Percentiles rank a stretch among this genome's conserved stretches.
phyloP scores from a whole-genome alignment of 2,797 vertebrate genomes.

The Alauda arvensis region DNA sequence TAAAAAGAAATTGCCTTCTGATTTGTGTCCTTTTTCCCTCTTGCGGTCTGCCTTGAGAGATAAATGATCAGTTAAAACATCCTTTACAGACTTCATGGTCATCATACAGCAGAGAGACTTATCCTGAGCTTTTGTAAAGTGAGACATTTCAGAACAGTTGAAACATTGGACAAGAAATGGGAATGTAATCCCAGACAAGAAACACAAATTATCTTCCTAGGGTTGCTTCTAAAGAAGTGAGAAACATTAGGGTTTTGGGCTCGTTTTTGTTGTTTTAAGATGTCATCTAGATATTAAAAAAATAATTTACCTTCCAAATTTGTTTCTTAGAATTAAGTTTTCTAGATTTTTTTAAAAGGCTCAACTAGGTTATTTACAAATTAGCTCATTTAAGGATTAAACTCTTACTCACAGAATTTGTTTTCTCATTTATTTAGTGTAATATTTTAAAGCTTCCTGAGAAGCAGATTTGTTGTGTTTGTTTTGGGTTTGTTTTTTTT shows the following conservation, averaged over 20 bases:
- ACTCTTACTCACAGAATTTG: not conserved
- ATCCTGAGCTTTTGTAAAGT: not conserved
- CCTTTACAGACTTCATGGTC: not conserved
- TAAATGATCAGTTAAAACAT: not conserved
- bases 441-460: not conserved
- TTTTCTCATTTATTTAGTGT: not conserved
- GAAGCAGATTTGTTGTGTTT: not conserved
- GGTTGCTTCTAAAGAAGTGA: not conserved
- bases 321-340: not conserved
- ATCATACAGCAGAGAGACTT: not conserved
- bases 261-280: not conserved
- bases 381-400: not conserved
- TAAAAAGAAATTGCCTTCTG: not conserved
- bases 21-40: not conserved
- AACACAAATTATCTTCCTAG: not conserved
- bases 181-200: not conserved
- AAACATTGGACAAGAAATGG: not conserved
- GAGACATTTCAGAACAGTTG: not conserved
- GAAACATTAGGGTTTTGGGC: not conserved
- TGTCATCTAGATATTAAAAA: not conserved
- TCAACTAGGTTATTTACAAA: not conserved
- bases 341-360: not conserved
- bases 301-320: not conserved
- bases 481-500: fast-evolving
- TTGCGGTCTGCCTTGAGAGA: not conserved